These are phyloP conservation scores for Hydraecia micacea DNA, from an alignment of 2,888 invertebrate species.

Conservation along the genomic window DNA sequence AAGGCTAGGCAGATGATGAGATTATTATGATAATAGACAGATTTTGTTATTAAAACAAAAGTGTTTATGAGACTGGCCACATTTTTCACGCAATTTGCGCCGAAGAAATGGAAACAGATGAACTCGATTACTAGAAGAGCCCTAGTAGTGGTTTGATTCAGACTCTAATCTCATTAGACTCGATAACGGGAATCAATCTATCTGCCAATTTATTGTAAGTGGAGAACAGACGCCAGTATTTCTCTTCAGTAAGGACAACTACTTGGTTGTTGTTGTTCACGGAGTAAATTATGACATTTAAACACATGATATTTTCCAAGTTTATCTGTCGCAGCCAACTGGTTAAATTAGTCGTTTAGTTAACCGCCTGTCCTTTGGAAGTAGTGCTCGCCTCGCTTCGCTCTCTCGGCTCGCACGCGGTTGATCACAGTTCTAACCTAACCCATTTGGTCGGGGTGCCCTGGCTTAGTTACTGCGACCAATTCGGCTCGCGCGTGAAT, in stretches of 20 bases:
- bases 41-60: neutral
- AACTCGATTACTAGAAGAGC: neutral
- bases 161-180: constrained; percentile 38
- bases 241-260: neutral
- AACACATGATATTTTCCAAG: too few species aligned
- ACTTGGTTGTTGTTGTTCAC: too few species aligned
- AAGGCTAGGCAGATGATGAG: too few species aligned
- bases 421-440: too few species aligned
- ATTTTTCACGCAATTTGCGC: neutral
- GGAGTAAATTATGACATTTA: neutral
- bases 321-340: too few species aligned
- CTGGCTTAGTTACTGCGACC: too few species aligned
- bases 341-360: too few species aligned
- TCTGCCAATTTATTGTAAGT: constrained; percentile 32
- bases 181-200: constrained; percentile 30
- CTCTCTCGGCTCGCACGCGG: too few species aligned
- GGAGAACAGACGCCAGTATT: neutral
- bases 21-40: neutral
- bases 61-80: neutral
- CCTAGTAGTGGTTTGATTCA: neutral
- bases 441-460: too few species aligned
- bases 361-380: too few species aligned
- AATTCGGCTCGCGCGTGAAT: too few species aligned
- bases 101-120: neutral
- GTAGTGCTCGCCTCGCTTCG: too few species aligned